These are phyloP conservation scores for Ascidia mentula DNA, from an alignment of 23 tunicate species.

Conservation along the genomic window DNA sequence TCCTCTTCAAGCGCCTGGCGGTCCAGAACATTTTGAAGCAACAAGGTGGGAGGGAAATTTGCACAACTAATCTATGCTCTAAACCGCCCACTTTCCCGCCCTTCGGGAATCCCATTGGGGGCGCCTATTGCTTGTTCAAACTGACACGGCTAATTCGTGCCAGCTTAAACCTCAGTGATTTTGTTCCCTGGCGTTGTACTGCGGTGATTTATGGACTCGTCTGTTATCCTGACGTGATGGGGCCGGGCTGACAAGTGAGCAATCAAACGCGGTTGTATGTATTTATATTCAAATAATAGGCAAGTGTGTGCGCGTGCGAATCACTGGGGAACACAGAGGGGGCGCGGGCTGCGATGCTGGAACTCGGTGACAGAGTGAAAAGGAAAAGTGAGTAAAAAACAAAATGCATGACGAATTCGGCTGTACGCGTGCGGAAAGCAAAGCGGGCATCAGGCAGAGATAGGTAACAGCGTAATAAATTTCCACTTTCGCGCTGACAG, in stretches of 20 bases:
- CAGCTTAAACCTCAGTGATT: background rate
- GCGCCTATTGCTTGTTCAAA: background rate
- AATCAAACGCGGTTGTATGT: background rate
- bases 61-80: background rate
- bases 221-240: background rate
- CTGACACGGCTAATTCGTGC: constrained; percentile 1
- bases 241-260: background rate
- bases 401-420: background rate
- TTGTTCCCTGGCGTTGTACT: background rate
- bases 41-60: background rate
- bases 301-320: constrained; percentile 6
- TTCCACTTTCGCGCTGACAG: background rate
- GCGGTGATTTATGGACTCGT: background rate
- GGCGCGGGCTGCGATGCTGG: no score
- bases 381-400: background rate
- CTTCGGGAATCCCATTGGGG: background rate
- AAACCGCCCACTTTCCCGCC: constrained; percentile 7
- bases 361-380: background rate
- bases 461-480: no score
- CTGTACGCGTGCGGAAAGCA: background rate
- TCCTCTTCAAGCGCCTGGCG: background rate
- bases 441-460: background rate
- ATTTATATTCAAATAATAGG: constrained; percentile 2
- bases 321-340: no score
- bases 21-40: constrained; percentile 6